Evolutionary conservation across 2,888 invertebrate species (phyloP).

Genomic region (Dione vanillae): DNA sequence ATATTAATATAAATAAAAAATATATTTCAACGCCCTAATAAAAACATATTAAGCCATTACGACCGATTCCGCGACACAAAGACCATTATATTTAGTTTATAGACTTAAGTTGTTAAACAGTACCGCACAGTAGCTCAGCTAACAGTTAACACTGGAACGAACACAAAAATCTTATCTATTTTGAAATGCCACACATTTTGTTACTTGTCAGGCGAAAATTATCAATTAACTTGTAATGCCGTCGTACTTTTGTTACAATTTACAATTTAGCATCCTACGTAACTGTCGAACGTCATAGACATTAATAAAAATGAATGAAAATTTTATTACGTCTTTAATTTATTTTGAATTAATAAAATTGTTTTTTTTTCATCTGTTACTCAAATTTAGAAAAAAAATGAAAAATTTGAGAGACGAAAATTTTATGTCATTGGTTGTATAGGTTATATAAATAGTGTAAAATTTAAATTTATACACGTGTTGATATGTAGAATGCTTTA

Average conservation of each 20-base stretch:
- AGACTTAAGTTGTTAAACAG: neutral
- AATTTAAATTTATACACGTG: too few relatives aligned
- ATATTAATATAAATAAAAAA: neutral
- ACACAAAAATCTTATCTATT: constrained; percentile 15
- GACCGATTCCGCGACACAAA: neutral
- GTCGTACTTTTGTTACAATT: neutral
- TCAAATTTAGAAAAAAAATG: too few relatives aligned
- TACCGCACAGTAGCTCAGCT: neutral
- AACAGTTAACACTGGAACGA: neutral
- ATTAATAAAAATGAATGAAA: too few relatives aligned
- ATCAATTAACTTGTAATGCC: neutral
- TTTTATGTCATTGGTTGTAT: too few relatives aligned
- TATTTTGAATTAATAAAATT: too few relatives aligned
- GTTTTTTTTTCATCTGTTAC: too few relatives aligned
- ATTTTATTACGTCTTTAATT: too few relatives aligned
- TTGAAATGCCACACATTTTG: neutral
- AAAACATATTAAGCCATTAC: neutral
- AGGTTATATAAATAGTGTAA: too few relatives aligned
- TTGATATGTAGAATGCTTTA: too few relatives aligned
- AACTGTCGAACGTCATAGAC: too few relatives aligned
- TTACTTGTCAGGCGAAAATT: neutral
- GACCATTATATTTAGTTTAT: constrained; percentile 2
- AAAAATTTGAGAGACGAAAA: too few relatives aligned
- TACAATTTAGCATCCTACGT: too few relatives aligned
- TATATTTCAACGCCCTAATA: neutral